Evolutionary conservation across 2,113 vertebrate genomes (phyloP).

Genomic region (Guaruba guarouba): DNA sequence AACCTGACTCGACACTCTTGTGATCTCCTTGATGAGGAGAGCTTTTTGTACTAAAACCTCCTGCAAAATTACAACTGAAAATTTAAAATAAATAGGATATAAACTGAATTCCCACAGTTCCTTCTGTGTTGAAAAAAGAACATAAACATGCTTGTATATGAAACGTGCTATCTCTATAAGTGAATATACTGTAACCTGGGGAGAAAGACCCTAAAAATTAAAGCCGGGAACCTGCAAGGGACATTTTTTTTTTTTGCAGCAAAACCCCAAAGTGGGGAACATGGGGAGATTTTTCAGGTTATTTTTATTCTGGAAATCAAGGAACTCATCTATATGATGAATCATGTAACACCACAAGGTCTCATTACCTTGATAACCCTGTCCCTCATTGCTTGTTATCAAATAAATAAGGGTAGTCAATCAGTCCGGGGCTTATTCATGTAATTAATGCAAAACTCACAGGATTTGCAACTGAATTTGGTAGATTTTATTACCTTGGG

Average conservation of each 20-base stretch:
- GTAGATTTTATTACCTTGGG: background rate
- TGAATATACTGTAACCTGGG: background rate
- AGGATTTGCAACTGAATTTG: background rate
- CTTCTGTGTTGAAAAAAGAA: background rate
- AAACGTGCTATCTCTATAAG: background rate
- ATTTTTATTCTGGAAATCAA: background rate
- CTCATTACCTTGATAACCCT: conserved; percentile 14
- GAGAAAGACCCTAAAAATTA: background rate
- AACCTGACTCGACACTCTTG: background rate
- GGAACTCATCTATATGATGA: background rate
- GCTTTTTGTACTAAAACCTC: background rate
- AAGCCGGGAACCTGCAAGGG: background rate
- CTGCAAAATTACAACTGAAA: background rate
- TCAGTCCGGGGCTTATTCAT: background rate
- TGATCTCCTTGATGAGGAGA: background rate
- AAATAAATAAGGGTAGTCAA: background rate
- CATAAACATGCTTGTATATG: background rate
- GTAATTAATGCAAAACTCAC: background rate
- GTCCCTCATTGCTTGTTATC: background rate
- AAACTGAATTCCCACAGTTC: background rate
- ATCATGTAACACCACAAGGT: background rate
- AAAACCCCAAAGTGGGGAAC: background rate
- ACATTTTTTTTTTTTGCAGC: background rate
- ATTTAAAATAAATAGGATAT: background rate
- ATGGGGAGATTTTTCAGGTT: background rate